Evolutionary conservation across 2,888 invertebrate species (phyloP), one percentile per base, ranked within the genome.

Genomic region (Calameuta pallipes): DNA sequence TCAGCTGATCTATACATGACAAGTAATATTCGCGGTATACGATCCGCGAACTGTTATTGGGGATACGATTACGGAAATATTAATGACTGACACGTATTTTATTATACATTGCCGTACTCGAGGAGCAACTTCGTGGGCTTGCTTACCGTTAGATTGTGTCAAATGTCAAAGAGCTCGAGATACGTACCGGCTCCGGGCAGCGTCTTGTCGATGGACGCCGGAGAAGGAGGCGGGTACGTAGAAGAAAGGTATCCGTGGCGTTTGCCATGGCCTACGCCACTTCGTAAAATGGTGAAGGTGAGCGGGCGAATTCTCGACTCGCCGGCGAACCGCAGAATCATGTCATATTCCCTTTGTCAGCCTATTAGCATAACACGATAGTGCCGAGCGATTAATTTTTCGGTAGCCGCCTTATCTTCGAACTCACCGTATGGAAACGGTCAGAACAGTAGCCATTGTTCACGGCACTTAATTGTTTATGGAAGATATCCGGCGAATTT

Each of bases 101-200:
- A 31, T 71, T 71, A 11, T 34, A 71, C 71, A 31, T 11, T 71
- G 33, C 34, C 71, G 3, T 34, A 34, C 34, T 12, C n/a, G 12
- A 31, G 71, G 31, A 71, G 71, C 71, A 71, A 33, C 31, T 4
- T 6, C 13, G 71, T 56, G 15, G 71, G 15, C 34, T n/a, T 70
- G 34, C 68, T n/a, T 74, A 41, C 79, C 80, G 75, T 76, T 77
- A 74, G 73, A 36, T 69, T 79, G 81, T 80, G 81, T 80, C 81
- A 81, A 81, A 81, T 81, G 79, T 80, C 80, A 81, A 79, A 80
- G 73, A 35, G 36, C 69, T 76, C 71, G 70, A 13, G 70, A 73
- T 12, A 56, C 75, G 68, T 9, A 31, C 31, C 13, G 35, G 23
- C 12, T 37, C 9, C 23, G 56, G 23, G 23, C 56, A 56, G 56